Base-by-base conservation (phyloP, 2,888 invertebrate genomes). In the Cataglyphis rosenhaueri region DNA sequence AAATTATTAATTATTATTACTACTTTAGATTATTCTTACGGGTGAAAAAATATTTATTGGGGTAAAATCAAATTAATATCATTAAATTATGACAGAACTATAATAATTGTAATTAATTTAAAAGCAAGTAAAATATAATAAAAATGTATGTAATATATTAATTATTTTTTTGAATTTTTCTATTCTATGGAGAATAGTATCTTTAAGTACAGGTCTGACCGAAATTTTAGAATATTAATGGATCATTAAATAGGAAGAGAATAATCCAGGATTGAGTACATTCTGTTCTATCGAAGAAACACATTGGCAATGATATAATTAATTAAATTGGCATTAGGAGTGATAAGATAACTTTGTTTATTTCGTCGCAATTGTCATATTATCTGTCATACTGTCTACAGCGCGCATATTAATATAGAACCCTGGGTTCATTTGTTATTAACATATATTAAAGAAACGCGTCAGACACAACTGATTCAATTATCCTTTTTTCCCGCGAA, bases 371-470 rank as follows among this genome's bases (percentile, higher is more conserved):
- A 65, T 44, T 35, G 59, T 44, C 32, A 35, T 38, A 41, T 21
- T 41, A 59, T 57, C 68, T 41, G 8, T 44, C 32, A 52, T n/a
- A 41, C 29, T 68, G 44, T 57, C 68, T 57, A 25, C 29, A 29
- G 57, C 9, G 25, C 48, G 71, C 78, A 61, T 59, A 44, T 79
- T 71, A 79, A 79, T 21, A 48, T 29, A 48, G n/a, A 59, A 21
- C 32, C 44, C 8, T 59, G 18, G 59, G 25, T 44, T n/a, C n/a
- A n/a, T n/a, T 71, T 21, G 61, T 82, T 83, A 83, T 86, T 76
- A 88, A 83, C 82, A 83, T 82, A 74, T 84, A 83, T 86, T 83
- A 86, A 82, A 83, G 79, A 48, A 79, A 73, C 38, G 55, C 66
- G 21, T 73, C 73, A 38, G 35, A 32, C 71, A 83, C 86, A 83